Evolutionary conservation across 1,140 invertebrate genomes (phyloP).

Genomic region (Trichonephila clavipes): DNA sequence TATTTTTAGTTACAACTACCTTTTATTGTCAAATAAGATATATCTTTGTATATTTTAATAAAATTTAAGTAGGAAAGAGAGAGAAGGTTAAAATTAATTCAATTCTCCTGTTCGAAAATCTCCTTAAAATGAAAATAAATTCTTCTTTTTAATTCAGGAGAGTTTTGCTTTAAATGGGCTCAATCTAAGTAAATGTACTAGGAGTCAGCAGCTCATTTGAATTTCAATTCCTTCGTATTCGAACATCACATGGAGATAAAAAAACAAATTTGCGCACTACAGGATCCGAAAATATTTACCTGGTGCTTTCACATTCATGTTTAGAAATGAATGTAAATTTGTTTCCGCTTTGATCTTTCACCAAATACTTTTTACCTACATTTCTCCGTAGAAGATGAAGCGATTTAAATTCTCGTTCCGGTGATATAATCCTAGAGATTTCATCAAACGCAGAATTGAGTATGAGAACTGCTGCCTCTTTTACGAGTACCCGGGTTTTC

Average conservation of each 20-base stretch:
- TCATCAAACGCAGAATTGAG: neutral
- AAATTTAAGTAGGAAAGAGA: neutral
- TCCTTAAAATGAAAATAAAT: neutral
- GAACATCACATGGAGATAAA: neutral
- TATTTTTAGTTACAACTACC: too few species aligned
- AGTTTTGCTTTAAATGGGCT: neutral
- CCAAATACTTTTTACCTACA: neutral
- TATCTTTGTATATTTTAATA: too few species aligned
- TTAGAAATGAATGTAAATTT: slow-evolving; percentile 28
- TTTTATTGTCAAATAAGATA: too few species aligned
- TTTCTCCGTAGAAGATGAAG: neutral
- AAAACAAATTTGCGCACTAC: neutral
- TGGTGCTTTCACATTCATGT: neutral
- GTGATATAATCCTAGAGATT: neutral
- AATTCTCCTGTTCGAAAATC: neutral
- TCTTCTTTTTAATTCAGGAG: neutral
- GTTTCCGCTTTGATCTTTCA: neutral
- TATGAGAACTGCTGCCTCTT: neutral
- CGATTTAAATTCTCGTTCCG: neutral
- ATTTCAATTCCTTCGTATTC: neutral
- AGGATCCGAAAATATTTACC: neutral
- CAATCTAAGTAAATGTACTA: neutral
- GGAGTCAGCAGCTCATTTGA: neutral
- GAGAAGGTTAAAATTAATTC: neutral
- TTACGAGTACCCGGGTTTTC: neutral